Evolutionary conservation across 2,888 invertebrate species (phyloP), one percentile per base, ranked within the genome.

Genomic region (Dynastes tityus): DNA sequence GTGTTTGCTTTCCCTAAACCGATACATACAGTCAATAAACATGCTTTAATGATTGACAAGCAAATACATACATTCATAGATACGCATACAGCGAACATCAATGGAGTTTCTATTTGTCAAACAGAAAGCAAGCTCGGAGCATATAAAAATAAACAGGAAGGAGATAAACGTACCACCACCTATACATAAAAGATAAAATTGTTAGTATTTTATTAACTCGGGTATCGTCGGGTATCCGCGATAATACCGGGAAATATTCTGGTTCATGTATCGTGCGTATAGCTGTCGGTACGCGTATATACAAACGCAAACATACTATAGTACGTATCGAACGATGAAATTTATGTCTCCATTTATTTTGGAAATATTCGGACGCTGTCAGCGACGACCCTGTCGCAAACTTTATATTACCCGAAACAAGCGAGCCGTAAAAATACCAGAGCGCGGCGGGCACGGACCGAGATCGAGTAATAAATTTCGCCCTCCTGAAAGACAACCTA

Each of bases 401-500:
- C 61, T 74, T 74, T 16, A 74, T 74, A 74, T 74, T 74, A 45
- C 73, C 61, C 61, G 27, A 74, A 74, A 74, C 73, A 74, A 74
- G 61, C 73, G 61, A 61, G 73, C 73, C 73, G 73, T 74, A 74
- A 74, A 74, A 74, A 74, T 74, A 74, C 73, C 73, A 45, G 45
- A 68, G 32, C 29, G 11, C 29, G 68, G 68, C 2, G 16, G 6
- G 55, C 55, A 6, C 8, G 55, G 55, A 16, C 37, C 32, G 71
- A 37, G 61, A 74, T 61, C 27, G 61, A 45, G 45, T 45, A 74
- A 74, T 74, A 74, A 74, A 74, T 74, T 74, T 74, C 61, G 61
- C 32, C 22, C 61, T 74, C 61, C 40, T 37, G 61, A 74, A 74
- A 61, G 73, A 61, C 61, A 74, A 61, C 73, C 16, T 61, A 58